Conservation (phyloP, 64 coral and sea anemone genomes). For the Trachythela sp. region DNA sequence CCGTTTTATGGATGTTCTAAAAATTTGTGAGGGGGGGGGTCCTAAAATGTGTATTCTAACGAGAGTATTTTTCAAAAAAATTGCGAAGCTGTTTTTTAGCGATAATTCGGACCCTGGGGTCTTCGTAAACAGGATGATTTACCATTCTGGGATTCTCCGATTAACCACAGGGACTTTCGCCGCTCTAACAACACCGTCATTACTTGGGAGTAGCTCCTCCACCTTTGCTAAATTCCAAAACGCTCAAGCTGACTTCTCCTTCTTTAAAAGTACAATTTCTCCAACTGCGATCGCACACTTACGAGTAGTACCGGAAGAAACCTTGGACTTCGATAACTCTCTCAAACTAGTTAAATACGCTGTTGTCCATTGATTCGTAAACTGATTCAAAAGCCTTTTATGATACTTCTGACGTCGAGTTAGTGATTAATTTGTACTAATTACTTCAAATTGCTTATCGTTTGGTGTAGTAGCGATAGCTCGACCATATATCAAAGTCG, state of each 20-base stretch:
- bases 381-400: not conserved
- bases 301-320: not conserved
- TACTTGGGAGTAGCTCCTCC: not conserved
- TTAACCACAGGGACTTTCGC: too few relatives aligned
- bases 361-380: not conserved
- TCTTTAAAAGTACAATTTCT: not conserved
- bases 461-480: not conserved
- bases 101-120: too few relatives aligned
- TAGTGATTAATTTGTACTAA: not conserved
- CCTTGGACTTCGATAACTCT: not conserved
- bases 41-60: too few relatives aligned
- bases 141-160: too few relatives aligned
- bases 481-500: not conserved
- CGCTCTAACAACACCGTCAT: too few relatives aligned
- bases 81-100: too few relatives aligned
- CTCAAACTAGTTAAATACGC: not conserved
- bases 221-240: not conserved
- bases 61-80: too few relatives aligned
- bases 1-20: too few relatives aligned
- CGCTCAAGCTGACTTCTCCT: not conserved
- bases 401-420: too few relatives aligned
- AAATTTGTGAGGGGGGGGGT: too few relatives aligned
- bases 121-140: too few relatives aligned
- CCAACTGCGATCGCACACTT: not conserved
- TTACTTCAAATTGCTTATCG: not conserved